Evolutionary conservation across 2,797 vertebrate genomes (phyloP).

Genomic region (Darevskia mixta): DNA sequence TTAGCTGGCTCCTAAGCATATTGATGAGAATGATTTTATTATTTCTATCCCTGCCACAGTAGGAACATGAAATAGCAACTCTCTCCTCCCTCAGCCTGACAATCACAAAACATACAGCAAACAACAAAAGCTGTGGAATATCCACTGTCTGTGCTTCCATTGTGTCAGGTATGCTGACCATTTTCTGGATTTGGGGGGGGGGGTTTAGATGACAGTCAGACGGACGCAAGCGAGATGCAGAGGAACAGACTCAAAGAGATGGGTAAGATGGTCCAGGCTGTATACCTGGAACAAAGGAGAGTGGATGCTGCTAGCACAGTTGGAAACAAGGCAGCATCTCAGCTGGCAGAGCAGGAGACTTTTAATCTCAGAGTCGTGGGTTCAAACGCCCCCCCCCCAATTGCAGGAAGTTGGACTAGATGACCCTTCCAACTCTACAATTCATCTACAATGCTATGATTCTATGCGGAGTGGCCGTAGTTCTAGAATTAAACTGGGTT

Average conservation of each 20-base stretch:
- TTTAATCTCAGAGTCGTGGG: no score
- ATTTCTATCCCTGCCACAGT: neutral
- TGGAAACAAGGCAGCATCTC: neutral
- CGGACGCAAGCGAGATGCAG: neutral
- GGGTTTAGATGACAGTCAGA: neutral
- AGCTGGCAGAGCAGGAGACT: no score
- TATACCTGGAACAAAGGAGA: neutral
- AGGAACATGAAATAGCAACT: neutral
- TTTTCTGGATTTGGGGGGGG: neutral
- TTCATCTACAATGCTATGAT: no score
- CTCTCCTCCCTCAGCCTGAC: no score
- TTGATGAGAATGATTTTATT: neutral
- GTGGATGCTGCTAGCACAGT: neutral
- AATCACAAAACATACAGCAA: neutral
- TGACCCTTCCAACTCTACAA: no score
- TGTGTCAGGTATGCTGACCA: neutral
- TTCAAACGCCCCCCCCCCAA: no score
- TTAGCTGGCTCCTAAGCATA: neutral
- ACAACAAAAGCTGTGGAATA: neutral
- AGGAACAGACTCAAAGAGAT: neutral
- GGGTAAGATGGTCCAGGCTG: neutral
- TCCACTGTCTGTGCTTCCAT: neutral
- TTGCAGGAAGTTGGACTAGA: no score
- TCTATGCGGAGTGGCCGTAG: no score
- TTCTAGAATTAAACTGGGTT: no score